Base-by-base conservation (phyloP, 2,888 invertebrate genomes). In the Drosophila diplacantha region DNA sequence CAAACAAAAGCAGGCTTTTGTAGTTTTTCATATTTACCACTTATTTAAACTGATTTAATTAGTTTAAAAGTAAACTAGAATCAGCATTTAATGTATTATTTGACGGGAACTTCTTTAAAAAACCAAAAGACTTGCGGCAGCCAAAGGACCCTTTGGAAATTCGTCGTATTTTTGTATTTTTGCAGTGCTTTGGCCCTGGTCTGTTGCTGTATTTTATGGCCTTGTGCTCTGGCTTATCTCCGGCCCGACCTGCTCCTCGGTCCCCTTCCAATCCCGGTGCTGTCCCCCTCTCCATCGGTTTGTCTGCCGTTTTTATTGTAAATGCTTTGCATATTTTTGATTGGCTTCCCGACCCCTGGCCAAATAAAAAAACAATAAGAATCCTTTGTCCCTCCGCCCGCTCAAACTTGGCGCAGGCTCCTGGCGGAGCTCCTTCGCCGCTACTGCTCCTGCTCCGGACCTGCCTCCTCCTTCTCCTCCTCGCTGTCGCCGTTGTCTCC, bases 301-400 rank as follows among this genome's bases (percentile, higher is more conserved):
- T 29, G 24, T 56, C 59, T 58, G 62, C 29, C 70, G 57, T 65
- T 65, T 75, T 79, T 82, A 84, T 78, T 78, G 80, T 71, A 73
- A 81, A 77, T 77, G 68, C 56, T 77, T 77, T 75, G 83, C 77
- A 77, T 77, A 83, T 78, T 84, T 77, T 75, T 79, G 80, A 79
- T 79, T 79, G 76, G 50, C 50, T 69, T 60, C 53, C 46, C 55
- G 58, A 58, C 43, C 63, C 41, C 54, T 53, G 57, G 54, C 54
- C 38, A 57, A 67, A 61, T 53, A 62, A 58, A 51, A 72, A 60
- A 64, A 56, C 34, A 49, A 26, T 49, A 47, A 52, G 41, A 60
- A 55, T 54, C 20, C 47, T 39, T 67, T 67, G 67, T 52, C 11
- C 37, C 34, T 16, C 24, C 26, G 22, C 31, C 8, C 37, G 12